Base-by-base conservation (phyloP, 1,140 invertebrate genomes). In the Platyura marginata region DNA sequence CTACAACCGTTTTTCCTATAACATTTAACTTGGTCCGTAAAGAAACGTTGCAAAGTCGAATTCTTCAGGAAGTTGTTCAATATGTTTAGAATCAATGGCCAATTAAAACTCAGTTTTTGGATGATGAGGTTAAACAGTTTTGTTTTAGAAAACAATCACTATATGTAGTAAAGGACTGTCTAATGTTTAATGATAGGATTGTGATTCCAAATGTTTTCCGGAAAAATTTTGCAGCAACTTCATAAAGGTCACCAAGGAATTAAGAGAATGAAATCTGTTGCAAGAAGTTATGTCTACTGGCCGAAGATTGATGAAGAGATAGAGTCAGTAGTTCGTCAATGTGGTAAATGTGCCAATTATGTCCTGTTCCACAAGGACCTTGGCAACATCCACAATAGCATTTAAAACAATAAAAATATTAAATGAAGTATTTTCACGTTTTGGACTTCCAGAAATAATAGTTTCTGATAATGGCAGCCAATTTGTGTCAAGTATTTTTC, bases 261-360 rank as follows among this genome's bases (percentile, higher is more conserved):
- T 1, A 50, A 56, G 13, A 59, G 59, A 47, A 73, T 68, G 54
- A 74, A 74, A 49, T 46, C 55, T 16, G 40, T 69, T 9, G 69
- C 68, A 4, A 44, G 67, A 33, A 51, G 50, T 34, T 63, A 66
- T 47, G 53, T 68, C 6, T 72, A 61, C 48, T 74, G 68, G 65
- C 62, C 56, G 16, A 49, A 51, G 3, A 58, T 72, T 1, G 62
- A 70, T 37, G 47, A 49, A n/a, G 62, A 70, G 5, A 59, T 66
- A 3, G 59, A 63, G 50, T 20, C 33, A 4, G 42, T 55, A 21
- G 52, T 54, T 8, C 48, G 51, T 20, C 36, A 40, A 2, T 71
- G 67, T 48, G 25, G 45, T 3, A 19, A 51, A 21, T 59, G 54
- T 22, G 43, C 42, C 22, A 21, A 13, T 42, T 40, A 19, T 59